A percentile compares a stretch with the other conserved stretches of the same genome.
Conservation (phyloP, 1,140 invertebrate species). For the Drosophila littoralis region DNA sequence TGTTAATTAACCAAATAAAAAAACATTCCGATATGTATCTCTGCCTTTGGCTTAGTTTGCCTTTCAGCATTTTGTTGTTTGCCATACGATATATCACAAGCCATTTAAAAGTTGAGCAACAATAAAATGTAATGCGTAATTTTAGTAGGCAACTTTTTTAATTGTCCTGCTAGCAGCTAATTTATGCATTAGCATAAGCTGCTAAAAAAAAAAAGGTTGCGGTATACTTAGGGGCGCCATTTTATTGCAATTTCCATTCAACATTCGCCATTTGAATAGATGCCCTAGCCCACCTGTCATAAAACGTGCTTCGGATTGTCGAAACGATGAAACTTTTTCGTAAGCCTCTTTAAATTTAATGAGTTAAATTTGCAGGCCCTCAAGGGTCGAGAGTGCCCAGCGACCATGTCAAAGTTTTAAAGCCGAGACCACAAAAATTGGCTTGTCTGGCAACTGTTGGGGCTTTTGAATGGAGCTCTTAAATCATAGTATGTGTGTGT, state of each 20-base stretch:
- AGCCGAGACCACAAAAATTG: conserved; percentile 57
- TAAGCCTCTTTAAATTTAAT: conserved; percentile 64
- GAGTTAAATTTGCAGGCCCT: conserved; percentile 61
- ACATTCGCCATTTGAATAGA: conserved; percentile 35
- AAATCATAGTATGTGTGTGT: neutral
- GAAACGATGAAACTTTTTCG: conserved; percentile 49
- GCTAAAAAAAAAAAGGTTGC: conserved; percentile 25
- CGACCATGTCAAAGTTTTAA: conserved; percentile 41
- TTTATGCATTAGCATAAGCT: conserved; percentile 57
- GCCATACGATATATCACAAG: conserved; percentile 41
- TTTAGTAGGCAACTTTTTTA: conserved; percentile 64
- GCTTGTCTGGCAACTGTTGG: conserved; percentile 45
- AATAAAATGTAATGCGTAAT: conserved; percentile 66
- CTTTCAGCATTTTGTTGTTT: neutral
- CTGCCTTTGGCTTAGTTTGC: neutral
- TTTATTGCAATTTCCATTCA: conserved; percentile 60
- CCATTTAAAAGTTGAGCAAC: conserved; percentile 49
- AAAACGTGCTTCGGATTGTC: conserved; percentile 42
- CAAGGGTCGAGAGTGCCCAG: conserved; percentile 24
- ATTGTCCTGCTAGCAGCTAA: conserved; percentile 56
- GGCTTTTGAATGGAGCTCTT: neutral
- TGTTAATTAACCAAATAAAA: neutral
- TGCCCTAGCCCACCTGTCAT: conserved; percentile 41
- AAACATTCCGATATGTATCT: neutral
- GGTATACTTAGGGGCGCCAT: conserved; percentile 42